Evolutionary conservation across 2,888 invertebrate genomes (phyloP).

Genomic region (Oxycera nigricornis): DNA sequence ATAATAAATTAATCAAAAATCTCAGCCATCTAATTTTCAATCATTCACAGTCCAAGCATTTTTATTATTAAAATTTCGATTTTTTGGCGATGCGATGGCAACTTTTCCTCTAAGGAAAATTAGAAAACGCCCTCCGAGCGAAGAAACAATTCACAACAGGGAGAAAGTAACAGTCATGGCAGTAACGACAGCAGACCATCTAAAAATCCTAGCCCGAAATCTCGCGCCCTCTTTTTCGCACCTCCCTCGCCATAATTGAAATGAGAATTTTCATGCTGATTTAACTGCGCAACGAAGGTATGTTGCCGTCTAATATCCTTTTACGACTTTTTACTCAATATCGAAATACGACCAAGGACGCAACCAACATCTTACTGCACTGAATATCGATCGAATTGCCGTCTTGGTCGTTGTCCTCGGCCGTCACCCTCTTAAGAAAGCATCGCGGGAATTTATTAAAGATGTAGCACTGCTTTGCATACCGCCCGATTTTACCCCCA

Average conservation of each 20-base stretch:
- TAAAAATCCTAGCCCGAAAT: too few relatives aligned
- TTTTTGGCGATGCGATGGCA: not conserved
- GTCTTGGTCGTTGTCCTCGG: too few relatives aligned
- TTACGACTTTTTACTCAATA: slow-evolving; percentile 10
- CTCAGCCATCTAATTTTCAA: not conserved
- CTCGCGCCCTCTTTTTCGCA: too few relatives aligned
- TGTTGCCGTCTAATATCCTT: slow-evolving; percentile 10
- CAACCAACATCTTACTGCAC: too few relatives aligned
- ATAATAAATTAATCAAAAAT: slow-evolving; percentile 18
- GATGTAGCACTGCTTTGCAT: not conserved
- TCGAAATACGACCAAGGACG: not conserved
- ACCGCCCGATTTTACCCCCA: not conserved
- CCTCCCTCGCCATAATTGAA: not conserved
- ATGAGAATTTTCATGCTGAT: slow-evolving; percentile 18
- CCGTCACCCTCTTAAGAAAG: slow-evolving; percentile 4
- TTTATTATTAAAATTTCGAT: not conserved
- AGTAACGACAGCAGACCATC: not conserved
- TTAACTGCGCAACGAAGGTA: slow-evolving; percentile 15
- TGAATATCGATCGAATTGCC: not conserved
- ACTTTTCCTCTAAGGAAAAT: not conserved
- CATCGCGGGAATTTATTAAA: slow-evolving; percentile 14
- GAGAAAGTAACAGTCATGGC: not conserved
- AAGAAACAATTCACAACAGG: not conserved
- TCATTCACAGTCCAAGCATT: not conserved
- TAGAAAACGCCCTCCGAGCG: not conserved